These are phyloP conservation scores for Hydraecia micacea DNA, from an alignment of 2,888 invertebrate genomes.

Conservation along the genomic window DNA sequence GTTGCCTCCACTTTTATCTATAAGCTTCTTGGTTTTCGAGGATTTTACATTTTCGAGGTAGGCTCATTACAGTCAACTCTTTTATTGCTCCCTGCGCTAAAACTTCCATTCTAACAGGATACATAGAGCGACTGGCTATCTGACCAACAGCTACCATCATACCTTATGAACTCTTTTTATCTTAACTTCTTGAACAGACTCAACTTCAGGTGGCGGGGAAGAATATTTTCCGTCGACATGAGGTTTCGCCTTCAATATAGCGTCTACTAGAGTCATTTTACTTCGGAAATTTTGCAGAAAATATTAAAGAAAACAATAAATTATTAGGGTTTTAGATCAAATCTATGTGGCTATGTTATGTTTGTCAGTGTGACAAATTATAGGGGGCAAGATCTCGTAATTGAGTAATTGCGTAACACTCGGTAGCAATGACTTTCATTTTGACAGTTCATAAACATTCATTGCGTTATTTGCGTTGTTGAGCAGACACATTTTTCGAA, in stretches of 20 bases:
- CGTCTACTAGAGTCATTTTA: conserved; percentile 75
- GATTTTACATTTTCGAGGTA: too few relatives aligned
- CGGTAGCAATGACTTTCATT: too few relatives aligned
- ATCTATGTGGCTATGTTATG: conserved; percentile 49
- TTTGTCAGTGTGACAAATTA: conserved; percentile 13
- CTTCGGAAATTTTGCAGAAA: conserved; percentile 38
- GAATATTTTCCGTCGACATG: conserved; percentile 69
- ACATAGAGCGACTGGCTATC: background rate
- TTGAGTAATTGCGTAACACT: background rate
- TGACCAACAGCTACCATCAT: background rate
- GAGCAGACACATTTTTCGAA: too few relatives aligned
- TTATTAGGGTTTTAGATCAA: background rate
- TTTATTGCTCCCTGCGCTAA: too few relatives aligned
- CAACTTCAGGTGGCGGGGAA: conserved; percentile 80
- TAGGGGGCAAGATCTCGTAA: too few relatives aligned
- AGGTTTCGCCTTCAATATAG: conserved; percentile 76
- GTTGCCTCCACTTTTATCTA: too few relatives aligned
- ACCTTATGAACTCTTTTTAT: conserved; percentile 33
- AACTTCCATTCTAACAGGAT: too few relatives aligned
- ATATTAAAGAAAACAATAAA: conserved; percentile 4
- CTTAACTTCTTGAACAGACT: background rate
- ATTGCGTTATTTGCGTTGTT: too few relatives aligned
- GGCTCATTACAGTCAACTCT: too few relatives aligned
- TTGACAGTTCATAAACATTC: too few relatives aligned
- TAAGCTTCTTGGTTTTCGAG: too few relatives aligned